These are phyloP conservation scores for Eulithis prunata DNA, from an alignment of 2,888 invertebrate genomes.

Conservation along the genomic window DNA sequence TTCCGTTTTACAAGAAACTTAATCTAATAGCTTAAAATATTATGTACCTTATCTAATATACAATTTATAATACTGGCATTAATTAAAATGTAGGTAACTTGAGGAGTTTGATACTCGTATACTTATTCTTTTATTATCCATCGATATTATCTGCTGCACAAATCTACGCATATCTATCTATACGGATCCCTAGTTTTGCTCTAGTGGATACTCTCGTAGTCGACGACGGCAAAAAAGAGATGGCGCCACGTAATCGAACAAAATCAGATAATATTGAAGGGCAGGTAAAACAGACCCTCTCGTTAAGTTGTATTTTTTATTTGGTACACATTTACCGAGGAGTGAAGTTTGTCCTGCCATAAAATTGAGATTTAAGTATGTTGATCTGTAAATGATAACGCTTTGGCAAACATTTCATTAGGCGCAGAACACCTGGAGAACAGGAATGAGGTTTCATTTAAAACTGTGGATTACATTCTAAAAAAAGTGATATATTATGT, in stretches of 20 bases:
- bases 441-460: slow-evolving; percentile 9
- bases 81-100: too few relatives aligned
- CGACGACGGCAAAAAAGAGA: slow-evolving; percentile 44
- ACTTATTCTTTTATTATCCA: too few relatives aligned
- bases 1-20: too few relatives aligned
- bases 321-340: slow-evolving; percentile 42
- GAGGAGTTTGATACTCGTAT: too few relatives aligned
- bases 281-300: slow-evolving; percentile 61
- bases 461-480: not conserved
- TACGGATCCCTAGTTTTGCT: slow-evolving; percentile 8
- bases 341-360: slow-evolving; percentile 45
- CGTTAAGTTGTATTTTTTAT: slow-evolving; percentile 53
- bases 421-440: slow-evolving; percentile 23
- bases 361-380: slow-evolving; percentile 51
- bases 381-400: slow-evolving; percentile 41
- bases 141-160: too few relatives aligned
- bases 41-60: too few relatives aligned
- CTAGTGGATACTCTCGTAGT: slow-evolving; percentile 17
- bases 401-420: slow-evolving; percentile 44
- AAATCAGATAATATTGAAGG: slow-evolving; percentile 59
- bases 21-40: too few relatives aligned
- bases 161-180: too few relatives aligned
- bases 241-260: slow-evolving; percentile 62
- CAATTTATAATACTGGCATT: too few relatives aligned
- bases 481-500: too few relatives aligned